Percentiles rank a stretch among this genome's conserved stretches.
These are phyloP conservation scores for Hippolais icterina DNA, from an alignment of 2,113 vertebrate species.

Conservation along the genomic window DNA sequence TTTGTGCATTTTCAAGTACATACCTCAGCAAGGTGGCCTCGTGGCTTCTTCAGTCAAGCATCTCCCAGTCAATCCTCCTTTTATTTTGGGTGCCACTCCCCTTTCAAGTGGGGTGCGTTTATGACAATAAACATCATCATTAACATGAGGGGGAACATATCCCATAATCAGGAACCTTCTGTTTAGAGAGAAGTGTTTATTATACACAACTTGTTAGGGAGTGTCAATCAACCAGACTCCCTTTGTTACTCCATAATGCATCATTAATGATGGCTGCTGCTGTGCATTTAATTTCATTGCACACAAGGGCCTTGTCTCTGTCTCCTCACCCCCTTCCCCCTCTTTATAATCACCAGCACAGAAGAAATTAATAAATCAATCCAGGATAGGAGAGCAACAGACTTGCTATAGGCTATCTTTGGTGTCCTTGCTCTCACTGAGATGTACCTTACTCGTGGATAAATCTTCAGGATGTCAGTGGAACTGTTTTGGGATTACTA, in stretches of 20 bases:
- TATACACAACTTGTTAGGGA: slow-evolving; percentile 64
- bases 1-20: not conserved
- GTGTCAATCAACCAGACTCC: slow-evolving; percentile 50
- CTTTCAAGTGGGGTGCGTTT: slow-evolving; percentile 44
- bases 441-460: not conserved
- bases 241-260: slow-evolving; percentile 65
- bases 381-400: not conserved
- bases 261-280: slow-evolving; percentile 68
- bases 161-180: slow-evolving; percentile 53
- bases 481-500: not conserved
- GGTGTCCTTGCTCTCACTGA: not conserved
- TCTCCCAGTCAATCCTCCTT: slow-evolving; percentile 48
- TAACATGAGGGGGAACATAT: slow-evolving; percentile 53
- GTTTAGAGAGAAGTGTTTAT: slow-evolving; percentile 61
- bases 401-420: not conserved
- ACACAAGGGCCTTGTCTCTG: slow-evolving; percentile 53
- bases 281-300: slow-evolving; percentile 65
- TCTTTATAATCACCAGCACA: slow-evolving; percentile 17
- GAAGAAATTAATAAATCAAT: slow-evolving; percentile 55
- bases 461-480: not conserved
- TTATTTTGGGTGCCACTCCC: slow-evolving; percentile 52
- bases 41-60: slow-evolving; percentile 38
- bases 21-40: not conserved
- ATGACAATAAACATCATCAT: slow-evolving; percentile 35
- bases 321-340: not conserved